Conservation (phyloP, 2,797 vertebrate species). For the Brotogeris chrysoptera region DNA sequence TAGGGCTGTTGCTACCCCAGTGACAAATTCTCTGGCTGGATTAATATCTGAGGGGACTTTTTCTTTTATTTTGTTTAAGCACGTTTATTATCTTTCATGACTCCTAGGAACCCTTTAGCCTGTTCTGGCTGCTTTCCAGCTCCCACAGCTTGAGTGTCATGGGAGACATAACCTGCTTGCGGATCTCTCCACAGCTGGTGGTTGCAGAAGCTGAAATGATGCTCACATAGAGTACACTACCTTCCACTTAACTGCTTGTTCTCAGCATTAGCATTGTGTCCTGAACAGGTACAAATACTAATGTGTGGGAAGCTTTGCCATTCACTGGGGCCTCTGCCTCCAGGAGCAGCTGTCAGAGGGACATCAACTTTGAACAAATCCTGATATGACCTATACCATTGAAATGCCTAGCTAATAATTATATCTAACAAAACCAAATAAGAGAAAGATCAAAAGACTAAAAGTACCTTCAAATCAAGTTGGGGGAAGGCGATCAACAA, state of each 20-base stretch:
- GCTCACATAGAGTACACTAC: not conserved
- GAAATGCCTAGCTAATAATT: not conserved
- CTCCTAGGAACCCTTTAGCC: not conserved
- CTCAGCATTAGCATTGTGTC: not conserved
- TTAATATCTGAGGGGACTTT: not conserved
- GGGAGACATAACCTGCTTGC: not conserved
- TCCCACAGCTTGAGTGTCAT: accelerated
- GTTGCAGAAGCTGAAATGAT: not conserved
- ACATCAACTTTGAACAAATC: not conserved
- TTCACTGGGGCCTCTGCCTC: not conserved
- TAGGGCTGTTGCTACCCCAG: not conserved
- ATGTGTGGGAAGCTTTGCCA: not conserved
- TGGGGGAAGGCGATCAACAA: not conserved
- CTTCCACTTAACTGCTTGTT: not conserved
- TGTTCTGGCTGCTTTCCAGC: not conserved
- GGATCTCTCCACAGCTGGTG: not conserved
- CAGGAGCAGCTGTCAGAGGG: not conserved
- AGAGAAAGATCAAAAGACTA: not conserved
- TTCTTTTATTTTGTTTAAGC: not conserved
- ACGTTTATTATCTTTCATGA: not conserved
- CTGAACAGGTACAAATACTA: not conserved
- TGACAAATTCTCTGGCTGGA: not conserved
- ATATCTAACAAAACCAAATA: not conserved
- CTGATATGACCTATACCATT: not conserved
- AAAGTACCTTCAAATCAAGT: not conserved